phyloP scores from a whole-genome alignment of 2,113 vertebrate genomes.

The Scomber colias region DNA sequence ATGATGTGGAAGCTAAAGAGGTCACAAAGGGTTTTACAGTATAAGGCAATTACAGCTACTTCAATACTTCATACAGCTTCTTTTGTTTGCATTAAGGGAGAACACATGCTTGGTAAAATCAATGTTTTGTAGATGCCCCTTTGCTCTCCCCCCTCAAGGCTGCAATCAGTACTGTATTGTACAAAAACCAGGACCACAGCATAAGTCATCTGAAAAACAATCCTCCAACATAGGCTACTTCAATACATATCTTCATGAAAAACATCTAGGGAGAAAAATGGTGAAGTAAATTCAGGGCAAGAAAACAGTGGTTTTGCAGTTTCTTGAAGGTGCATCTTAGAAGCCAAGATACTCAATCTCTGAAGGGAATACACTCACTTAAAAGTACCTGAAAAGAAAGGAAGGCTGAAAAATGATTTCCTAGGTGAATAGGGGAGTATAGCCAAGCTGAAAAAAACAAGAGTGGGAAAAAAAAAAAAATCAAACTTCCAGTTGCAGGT shows the following conservation, averaged over 20 bases:
- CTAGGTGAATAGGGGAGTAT: neutral
- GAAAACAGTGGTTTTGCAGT: neutral
- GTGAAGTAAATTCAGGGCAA: neutral
- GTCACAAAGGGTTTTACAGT: neutral
- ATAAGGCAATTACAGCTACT: neutral
- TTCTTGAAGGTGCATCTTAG: neutral
- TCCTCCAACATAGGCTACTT: neutral
- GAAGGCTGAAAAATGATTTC: neutral
- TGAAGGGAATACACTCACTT: neutral
- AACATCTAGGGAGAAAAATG: neutral
- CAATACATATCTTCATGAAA: neutral
- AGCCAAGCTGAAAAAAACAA: neutral
- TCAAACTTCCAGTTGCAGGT: neutral
- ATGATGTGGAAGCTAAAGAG: neutral
- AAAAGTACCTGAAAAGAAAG: neutral
- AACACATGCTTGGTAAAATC: constrained; percentile 9
- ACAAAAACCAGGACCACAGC: neutral
- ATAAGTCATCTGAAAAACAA: neutral
- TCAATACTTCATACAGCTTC: no score
- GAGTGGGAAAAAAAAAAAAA: neutral
- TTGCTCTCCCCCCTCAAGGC: constrained; percentile 5
- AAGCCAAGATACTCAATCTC: neutral
- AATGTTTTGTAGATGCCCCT: neutral
- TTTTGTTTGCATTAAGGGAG: neutral
- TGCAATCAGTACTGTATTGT: constrained; percentile 2